phyloP scores from a whole-genome alignment of 2,797 vertebrate species.

The Anguilla marmorata region DNA sequence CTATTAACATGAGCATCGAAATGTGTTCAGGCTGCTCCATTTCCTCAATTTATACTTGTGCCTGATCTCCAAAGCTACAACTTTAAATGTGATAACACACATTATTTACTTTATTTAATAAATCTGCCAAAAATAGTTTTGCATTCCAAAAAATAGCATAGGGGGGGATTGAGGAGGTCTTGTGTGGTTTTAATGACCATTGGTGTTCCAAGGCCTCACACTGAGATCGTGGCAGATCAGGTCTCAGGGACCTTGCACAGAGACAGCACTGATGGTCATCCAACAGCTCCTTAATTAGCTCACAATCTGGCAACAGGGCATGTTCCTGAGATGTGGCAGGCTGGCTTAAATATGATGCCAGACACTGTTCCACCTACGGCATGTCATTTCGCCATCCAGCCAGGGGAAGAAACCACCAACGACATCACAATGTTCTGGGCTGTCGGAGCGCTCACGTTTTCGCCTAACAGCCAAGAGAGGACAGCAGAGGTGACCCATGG shows the following conservation, averaged over 20 bases:
- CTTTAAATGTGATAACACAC: conserved; percentile 24
- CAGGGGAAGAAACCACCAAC: conserved; percentile 31
- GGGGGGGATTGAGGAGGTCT: conserved; percentile 65
- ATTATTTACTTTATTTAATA: conserved; percentile 39
- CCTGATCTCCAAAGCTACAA: neutral
- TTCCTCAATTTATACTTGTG: neutral
- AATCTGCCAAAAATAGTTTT: conserved; percentile 67
- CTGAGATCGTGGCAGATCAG: conserved; percentile 67
- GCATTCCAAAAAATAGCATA: conserved; percentile 59
- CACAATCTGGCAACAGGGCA: conserved; percentile 78
- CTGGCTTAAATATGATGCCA: conserved; percentile 78
- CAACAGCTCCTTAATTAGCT: conserved; percentile 84
- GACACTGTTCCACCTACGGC: conserved; percentile 79
- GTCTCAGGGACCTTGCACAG: conserved; percentile 75
- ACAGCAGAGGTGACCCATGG: conserved; percentile 52
- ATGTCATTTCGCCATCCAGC: conserved; percentile 68
- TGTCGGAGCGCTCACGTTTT: conserved; percentile 33
- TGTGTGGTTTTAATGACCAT: conserved; percentile 66
- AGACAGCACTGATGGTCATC: conserved; percentile 82
- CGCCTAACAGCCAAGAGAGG: conserved; percentile 52
- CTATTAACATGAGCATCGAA: neutral
- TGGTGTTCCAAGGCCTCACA: conserved; percentile 75
- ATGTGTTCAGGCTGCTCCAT: neutral
- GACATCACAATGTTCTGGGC: conserved; percentile 58
- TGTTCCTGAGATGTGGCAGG: conserved; percentile 77